Evolutionary conservation across 2,113 vertebrate genomes (phyloP), one percentile per base, ranked within the genome.

Genomic region (Paratilapia polleni): DNA sequence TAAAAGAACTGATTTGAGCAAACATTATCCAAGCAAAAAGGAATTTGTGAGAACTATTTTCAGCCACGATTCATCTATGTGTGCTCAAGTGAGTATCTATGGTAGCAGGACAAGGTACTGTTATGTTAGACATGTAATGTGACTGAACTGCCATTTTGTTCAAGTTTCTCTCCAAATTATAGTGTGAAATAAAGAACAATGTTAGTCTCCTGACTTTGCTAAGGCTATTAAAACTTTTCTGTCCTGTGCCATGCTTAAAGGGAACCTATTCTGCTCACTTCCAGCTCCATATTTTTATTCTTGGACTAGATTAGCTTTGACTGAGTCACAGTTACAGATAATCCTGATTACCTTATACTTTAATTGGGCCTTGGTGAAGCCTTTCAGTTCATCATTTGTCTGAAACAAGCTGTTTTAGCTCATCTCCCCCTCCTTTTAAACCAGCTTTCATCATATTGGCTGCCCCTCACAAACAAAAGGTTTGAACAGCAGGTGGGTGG

Each of bases 361-460:
- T 2, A 10, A 10, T 1, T 41, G 49, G 49, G 14, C 13, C 43
- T 15, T 47, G 43, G 14, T 47, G 43, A 47, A 47, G 52, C 52
- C 52, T 54, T 0, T 70, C 43, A 49, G 5, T 26, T 68, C 5
- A 1, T 26, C 0, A 47, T 26, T 8, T 11, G 26, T 68, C 22
- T 47, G 0, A 68, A 26, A 47, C 38, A 6, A 31, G 17, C 26
- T n/a, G 0, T 1, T 52, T 73, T 0, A 47, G 8, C 38, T 4
- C 11, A 2, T 6, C 1, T 1, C 17, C 20, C 9, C 2, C 8
- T 3, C 10, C 10, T 2, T 57, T 57, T 57, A 57, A 57, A 57
- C 20, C n/a, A 57, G n/a, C 20, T 56, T 56, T 56, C 9, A n/a
- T n/a, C 20, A n/a, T 56, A 56, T 5, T 56, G 52, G 54, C 20